Percentiles rank a stretch among this genome's conserved stretches.
Conservation (phyloP, 2,113 vertebrate genomes). For the Otis tarda region DNA sequence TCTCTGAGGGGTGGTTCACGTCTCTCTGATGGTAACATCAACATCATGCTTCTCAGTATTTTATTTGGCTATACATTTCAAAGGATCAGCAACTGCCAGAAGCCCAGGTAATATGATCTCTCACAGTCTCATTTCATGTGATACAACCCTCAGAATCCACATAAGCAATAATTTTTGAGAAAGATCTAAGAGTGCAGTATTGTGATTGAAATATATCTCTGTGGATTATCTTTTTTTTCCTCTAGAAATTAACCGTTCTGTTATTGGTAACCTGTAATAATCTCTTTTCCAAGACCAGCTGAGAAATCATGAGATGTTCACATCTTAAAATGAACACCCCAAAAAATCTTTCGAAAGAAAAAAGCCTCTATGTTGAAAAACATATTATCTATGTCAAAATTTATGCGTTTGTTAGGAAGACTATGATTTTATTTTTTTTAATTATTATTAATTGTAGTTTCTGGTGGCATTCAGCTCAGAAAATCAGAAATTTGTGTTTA, state of each 20-base stretch:
- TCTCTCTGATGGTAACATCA: not conserved
- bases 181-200: not conserved
- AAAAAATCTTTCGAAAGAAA: not conserved
- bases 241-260: not conserved
- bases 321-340: not conserved
- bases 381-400: not conserved
- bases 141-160: not conserved
- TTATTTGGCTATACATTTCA: not conserved
- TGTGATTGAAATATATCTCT: not conserved
- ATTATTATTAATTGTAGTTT: not conserved
- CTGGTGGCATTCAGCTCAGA: not conserved
- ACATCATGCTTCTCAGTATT: not conserved
- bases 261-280: not conserved
- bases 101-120: not conserved
- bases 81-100: not conserved
- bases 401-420: not conserved
- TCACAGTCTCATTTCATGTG: not conserved
- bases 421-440: not conserved
- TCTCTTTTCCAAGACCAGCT: not conserved
- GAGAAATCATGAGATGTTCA: not conserved
- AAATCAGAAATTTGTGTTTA: not conserved
- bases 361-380: not conserved
- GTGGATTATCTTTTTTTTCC: too few relatives aligned
- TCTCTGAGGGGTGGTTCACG: not conserved
- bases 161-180: not conserved